A percentile compares a stretch with the other conserved stretches of the same genome.
Conservation (phyloP, 2,797 vertebrate species). For the Argya squamiceps region DNA sequence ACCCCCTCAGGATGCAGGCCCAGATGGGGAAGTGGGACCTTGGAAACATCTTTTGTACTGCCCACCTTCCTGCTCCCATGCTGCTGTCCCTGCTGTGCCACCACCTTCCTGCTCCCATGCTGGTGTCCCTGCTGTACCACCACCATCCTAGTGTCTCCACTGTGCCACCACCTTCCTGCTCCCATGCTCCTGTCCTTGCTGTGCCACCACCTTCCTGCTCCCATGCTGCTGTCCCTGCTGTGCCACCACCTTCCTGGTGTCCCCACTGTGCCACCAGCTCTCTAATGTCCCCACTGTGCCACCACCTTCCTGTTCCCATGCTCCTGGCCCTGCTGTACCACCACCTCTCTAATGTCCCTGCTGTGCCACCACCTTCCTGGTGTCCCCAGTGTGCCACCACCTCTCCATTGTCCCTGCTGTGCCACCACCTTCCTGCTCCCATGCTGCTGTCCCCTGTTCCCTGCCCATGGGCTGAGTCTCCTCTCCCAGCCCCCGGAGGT, state of each 20-base stretch:
- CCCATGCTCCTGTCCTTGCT: accelerated
- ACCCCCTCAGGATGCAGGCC: neutral
- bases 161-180: neutral
- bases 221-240: too few species aligned
- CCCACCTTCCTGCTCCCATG: neutral
- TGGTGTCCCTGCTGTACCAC: too few species aligned
- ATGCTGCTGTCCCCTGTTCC: too few species aligned
- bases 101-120: neutral
- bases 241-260: too few species aligned
- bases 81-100: accelerated
- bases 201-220: neutral
- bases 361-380: too few species aligned
- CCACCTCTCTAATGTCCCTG: neutral
- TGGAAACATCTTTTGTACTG: accelerated
- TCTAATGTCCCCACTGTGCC: accelerated
- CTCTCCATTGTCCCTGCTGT: neutral
- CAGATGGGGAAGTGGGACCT: neutral
- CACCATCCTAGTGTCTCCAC: too few species aligned
- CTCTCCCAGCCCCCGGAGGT: accelerated
- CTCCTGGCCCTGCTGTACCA: accelerated
- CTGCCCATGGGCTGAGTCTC: accelerated
- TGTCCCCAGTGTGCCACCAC: neutral
- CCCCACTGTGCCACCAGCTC: neutral
- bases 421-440: neutral
- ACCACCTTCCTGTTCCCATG: neutral